Percentiles rank a stretch among this genome's conserved stretches.
Conservation (phyloP, 2,888 invertebrate genomes). For the Tetragonisca angustula region DNA sequence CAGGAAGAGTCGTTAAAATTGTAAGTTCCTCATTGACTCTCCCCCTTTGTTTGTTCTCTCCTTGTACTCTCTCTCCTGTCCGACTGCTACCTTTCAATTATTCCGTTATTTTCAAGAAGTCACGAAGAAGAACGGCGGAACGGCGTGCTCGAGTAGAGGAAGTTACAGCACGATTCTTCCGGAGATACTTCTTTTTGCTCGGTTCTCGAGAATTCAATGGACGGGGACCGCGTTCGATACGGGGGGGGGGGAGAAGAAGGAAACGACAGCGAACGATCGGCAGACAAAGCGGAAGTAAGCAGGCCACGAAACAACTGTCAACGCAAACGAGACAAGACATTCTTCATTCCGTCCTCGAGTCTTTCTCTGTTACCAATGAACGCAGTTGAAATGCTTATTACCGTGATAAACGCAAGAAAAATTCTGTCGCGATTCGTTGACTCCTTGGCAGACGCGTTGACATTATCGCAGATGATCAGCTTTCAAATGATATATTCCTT, state of each 20-base stretch:
- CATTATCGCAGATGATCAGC: too few relatives aligned
- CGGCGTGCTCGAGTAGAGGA: slow-evolving; percentile 67
- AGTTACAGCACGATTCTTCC: slow-evolving; percentile 76
- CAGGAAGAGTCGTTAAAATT: slow-evolving; percentile 63
- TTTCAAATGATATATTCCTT: too few relatives aligned
- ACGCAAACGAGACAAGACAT: slow-evolving; percentile 44
- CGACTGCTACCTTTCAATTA: slow-evolving; percentile 64
- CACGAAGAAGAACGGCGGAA: slow-evolving; percentile 63
- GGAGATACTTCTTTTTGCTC: slow-evolving; percentile 41
- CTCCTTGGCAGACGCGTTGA: neutral
- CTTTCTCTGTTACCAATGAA: slow-evolving; percentile 27
- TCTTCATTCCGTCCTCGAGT: slow-evolving; percentile 5
- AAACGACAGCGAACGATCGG: neutral
- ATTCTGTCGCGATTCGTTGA: slow-evolving; percentile 13
- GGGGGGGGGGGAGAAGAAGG: neutral
- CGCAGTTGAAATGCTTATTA: slow-evolving; percentile 54
- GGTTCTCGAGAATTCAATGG: slow-evolving; percentile 67
- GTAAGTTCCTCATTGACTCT: slow-evolving; percentile 41
- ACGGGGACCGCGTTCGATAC: slow-evolving; percentile 41
- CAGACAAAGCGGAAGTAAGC: slow-evolving; percentile 39
- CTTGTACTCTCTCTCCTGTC: neutral
- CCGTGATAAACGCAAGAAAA: slow-evolving; percentile 45
- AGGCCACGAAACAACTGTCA: slow-evolving; percentile 37
- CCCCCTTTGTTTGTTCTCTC: neutral
- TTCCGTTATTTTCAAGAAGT: slow-evolving; percentile 71